Evolutionary conservation across 1,140 invertebrate genomes (phyloP).

Genomic region (Drosophila tristis): DNA sequence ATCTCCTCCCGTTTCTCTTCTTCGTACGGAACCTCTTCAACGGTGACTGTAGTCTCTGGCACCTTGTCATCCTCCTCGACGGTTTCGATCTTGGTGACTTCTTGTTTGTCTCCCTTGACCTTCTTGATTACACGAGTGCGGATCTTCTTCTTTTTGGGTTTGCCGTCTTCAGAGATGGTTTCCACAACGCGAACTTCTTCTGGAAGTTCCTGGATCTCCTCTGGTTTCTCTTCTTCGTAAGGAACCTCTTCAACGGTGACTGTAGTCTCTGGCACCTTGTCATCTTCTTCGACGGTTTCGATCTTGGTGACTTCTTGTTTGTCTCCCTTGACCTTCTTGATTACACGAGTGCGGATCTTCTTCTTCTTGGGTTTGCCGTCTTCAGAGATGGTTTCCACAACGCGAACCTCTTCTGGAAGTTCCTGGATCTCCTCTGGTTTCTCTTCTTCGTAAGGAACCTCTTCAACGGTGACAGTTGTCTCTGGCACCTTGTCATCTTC

Average conservation of each 20-base stretch:
- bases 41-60: slow-evolving; percentile 17
- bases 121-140: slow-evolving; percentile 33
- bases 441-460: slow-evolving; percentile 18
- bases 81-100: slow-evolving; percentile 29
- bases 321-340: slow-evolving; percentile 31
- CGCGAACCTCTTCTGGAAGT: slow-evolving; percentile 16
- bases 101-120: slow-evolving; percentile 26
- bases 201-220: slow-evolving; percentile 14
- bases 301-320: slow-evolving; percentile 33
- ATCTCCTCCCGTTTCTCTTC: too few species aligned
- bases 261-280: slow-evolving; percentile 12
- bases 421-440: slow-evolving; percentile 16
- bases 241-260: slow-evolving; percentile 20
- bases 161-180: slow-evolving; percentile 27
- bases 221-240: slow-evolving; percentile 5
- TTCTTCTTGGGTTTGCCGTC: slow-evolving; percentile 24
- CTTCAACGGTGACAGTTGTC: slow-evolving; percentile 19
- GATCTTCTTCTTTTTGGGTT: slow-evolving; percentile 36
- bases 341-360: slow-evolving; percentile 25
- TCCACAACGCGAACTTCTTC: slow-evolving; percentile 23
- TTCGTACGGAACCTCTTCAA: slow-evolving; percentile 13
- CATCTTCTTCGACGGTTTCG: slow-evolving; percentile 23
- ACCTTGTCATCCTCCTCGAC: slow-evolving; percentile 21
- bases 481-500: slow-evolving; percentile 19
- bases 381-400: slow-evolving; percentile 10